Percentiles rank a stretch among this genome's conserved stretches.
Evolutionary conservation across 2,888 invertebrate genomes (phyloP).

Genomic region (Abrostola triplasia): DNA sequence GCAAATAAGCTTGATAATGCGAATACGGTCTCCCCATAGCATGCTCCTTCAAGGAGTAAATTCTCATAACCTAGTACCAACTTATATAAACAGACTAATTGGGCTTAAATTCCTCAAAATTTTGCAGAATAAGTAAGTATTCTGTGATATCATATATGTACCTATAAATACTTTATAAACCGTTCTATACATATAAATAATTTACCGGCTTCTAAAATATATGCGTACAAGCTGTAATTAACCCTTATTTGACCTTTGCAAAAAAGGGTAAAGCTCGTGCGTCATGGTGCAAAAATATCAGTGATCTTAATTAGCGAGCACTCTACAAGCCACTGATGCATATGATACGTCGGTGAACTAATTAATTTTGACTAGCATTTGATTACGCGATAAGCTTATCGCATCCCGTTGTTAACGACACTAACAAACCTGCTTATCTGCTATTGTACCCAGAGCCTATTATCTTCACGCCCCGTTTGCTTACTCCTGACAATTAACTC

Average conservation of each 20-base stretch:
- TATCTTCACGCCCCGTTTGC: slow-evolving; percentile 33
- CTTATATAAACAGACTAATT: too few species aligned
- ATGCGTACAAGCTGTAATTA: not conserved
- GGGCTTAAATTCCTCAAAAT: too few species aligned
- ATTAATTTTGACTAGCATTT: slow-evolving; percentile 43
- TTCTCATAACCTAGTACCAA: too few species aligned
- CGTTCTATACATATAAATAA: not conserved
- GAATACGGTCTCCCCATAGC: too few species aligned
- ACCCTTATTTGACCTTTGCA: slow-evolving; percentile 1
- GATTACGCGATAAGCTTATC: slow-evolving; percentile 46
- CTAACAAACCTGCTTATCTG: slow-evolving; percentile 40
- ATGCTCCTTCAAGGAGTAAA: too few species aligned
- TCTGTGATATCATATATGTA: too few species aligned
- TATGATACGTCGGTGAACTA: slow-evolving; percentile 20
- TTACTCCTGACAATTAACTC: slow-evolving; percentile 6
- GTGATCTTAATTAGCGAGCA: slow-evolving; percentile 18
- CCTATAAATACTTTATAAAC: not conserved
- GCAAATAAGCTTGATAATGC: too few species aligned
- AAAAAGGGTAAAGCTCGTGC: slow-evolving; percentile 12
- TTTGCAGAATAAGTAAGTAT: too few species aligned
- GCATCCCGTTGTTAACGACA: slow-evolving; percentile 41
- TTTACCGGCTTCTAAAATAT: not conserved
- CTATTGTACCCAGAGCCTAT: slow-evolving; percentile 20
- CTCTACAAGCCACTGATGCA: slow-evolving; percentile 23
- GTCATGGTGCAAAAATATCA: slow-evolving; percentile 15